phyloP scores from a whole-genome alignment of 2,113 vertebrate genomes.

The Manacus vitellinus region DNA sequence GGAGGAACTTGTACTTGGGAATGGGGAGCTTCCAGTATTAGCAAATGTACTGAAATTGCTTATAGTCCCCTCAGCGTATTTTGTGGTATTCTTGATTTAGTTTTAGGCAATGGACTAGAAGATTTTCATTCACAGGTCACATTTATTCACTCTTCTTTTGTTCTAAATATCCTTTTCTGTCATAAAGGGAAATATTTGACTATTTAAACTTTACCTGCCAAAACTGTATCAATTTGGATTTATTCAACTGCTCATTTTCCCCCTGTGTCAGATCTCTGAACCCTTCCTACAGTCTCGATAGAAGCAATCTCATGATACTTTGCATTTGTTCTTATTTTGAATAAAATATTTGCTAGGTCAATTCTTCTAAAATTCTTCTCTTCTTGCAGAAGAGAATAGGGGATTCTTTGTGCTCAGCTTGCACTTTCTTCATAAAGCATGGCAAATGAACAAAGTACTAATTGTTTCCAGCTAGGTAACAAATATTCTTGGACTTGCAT shows the following conservation, averaged over 20 bases:
- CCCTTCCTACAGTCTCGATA: neutral
- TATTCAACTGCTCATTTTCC: neutral
- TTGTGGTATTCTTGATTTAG: neutral
- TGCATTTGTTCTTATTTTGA: neutral
- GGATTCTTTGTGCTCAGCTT: neutral
- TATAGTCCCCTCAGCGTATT: neutral
- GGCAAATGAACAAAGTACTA: neutral
- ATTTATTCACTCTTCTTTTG: neutral
- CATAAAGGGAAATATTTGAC: neutral
- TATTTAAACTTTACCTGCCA: neutral
- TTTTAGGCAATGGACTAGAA: neutral
- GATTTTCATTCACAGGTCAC: neutral
- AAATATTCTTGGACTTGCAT: neutral
- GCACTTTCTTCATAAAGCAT: neutral
- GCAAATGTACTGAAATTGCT: neutral
- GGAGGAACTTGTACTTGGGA: neutral
- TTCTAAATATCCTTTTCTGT: neutral
- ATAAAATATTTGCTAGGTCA: neutral
- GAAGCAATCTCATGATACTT: neutral
- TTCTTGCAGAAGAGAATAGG: neutral
- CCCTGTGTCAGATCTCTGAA: neutral
- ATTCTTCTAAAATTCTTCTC: neutral
- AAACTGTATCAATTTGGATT: neutral
- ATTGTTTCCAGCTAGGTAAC: constrained; percentile 12
- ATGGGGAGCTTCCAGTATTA: neutral